These are phyloP conservation scores for Cetoscarus ocellatus DNA, from an alignment of 2,797 vertebrate species.

Conservation along the genomic window DNA sequence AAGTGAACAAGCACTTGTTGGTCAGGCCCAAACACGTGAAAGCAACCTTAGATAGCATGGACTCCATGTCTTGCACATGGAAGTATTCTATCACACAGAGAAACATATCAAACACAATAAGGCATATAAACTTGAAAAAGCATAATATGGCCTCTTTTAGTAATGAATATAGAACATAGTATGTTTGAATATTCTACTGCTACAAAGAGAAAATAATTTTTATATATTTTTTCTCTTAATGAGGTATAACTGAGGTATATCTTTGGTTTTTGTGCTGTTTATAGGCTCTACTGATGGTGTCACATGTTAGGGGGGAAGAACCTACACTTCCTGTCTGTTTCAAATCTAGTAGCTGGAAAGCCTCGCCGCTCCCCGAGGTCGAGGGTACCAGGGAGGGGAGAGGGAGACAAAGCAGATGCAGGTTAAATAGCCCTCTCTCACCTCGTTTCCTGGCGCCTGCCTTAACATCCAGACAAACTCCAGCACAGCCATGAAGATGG, in stretches of 20 bases:
- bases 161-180: constrained; percentile 1
- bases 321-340: constrained; percentile 36
- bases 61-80: too few relatives aligned
- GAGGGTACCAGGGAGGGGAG: constrained; percentile 57
- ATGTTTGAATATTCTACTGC: constrained; percentile 9
- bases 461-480: constrained; percentile 98
- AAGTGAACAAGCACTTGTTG: too few relatives aligned
- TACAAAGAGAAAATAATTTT: constrained; percentile 35
- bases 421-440: constrained; percentile 87
- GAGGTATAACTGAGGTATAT: constrained; percentile 59
- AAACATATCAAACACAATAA: too few relatives aligned
- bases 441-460: constrained; percentile 94
- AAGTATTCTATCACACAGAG: too few relatives aligned
- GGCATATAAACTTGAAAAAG: too few relatives aligned
- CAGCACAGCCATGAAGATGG: constrained; percentile 98
- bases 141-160: neutral
- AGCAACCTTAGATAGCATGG: too few relatives aligned
- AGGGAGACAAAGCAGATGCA: constrained; percentile 83
- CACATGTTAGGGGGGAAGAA: constrained; percentile 26
- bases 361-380: constrained; percentile 42
- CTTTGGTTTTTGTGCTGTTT: constrained; percentile 69
- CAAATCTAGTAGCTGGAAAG: constrained; percentile 49
- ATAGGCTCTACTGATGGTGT: constrained; percentile 23
- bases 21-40: too few relatives aligned
- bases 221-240: constrained; percentile 30